phyloP scores from a whole-genome alignment of 1,140 invertebrate species.

The Bombus superbus region DNA sequence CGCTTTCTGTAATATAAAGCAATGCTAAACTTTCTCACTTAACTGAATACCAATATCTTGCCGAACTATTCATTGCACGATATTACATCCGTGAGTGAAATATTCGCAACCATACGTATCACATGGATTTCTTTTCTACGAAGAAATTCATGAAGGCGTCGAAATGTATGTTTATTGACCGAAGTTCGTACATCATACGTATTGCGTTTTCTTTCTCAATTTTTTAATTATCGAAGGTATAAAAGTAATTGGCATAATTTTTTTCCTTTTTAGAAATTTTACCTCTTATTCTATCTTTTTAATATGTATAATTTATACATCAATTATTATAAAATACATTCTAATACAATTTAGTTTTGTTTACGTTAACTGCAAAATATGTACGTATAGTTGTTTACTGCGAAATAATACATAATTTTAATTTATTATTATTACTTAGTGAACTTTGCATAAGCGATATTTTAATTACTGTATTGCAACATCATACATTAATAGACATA shows the following conservation, averaged over 20 bases:
- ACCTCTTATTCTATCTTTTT: background rate
- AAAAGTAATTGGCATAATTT: background rate
- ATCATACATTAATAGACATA: background rate
- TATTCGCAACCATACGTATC: background rate
- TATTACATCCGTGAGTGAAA: background rate
- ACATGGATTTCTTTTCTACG: slow-evolving; percentile 30
- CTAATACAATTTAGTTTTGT: background rate
- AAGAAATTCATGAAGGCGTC: slow-evolving; percentile 50
- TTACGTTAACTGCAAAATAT: background rate
- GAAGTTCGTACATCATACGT: slow-evolving; percentile 21
- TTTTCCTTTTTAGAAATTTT: background rate
- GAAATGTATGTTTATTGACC: slow-evolving; percentile 53
- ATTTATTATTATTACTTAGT: background rate
- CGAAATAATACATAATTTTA: no score
- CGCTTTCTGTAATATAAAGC: background rate
- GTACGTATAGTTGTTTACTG: no score
- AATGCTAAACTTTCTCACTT: background rate
- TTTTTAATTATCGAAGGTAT: background rate
- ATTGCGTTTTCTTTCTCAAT: slow-evolving; percentile 33
- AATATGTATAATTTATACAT: background rate
- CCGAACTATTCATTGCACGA: background rate
- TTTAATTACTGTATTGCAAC: background rate
- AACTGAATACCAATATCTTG: background rate
- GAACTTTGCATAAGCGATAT: background rate
- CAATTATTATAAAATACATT: background rate